Conservation (phyloP, 2,888 invertebrate genomes). For the Brachyopa scutellaris region DNA sequence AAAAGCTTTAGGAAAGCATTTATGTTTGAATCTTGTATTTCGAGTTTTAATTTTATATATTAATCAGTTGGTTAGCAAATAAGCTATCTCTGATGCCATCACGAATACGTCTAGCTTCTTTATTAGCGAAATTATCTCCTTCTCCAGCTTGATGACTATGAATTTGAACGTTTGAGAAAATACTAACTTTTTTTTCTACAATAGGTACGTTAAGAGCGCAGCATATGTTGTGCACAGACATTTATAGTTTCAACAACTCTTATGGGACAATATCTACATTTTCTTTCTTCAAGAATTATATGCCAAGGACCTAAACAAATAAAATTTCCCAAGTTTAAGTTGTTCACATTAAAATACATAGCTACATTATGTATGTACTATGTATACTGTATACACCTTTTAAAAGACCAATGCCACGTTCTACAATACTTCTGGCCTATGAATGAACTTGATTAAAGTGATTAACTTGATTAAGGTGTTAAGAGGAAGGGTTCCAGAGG, state of each 20-base stretch:
- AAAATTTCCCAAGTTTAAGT: background rate
- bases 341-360: background rate
- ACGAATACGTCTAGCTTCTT: too few relatives aligned
- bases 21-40: too few relatives aligned
- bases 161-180: background rate
- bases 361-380: too few relatives aligned
- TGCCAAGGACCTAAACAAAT: slow-evolving; percentile 1
- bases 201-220: too few relatives aligned
- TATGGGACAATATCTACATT: slow-evolving; percentile 1
- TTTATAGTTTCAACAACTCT: too few relatives aligned
- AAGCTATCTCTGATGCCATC: too few relatives aligned
- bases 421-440: too few relatives aligned
- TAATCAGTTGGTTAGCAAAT: too few relatives aligned
- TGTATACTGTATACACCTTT: background rate
- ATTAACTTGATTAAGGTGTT: background rate
- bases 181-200: background rate
- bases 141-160: too few relatives aligned
- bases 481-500: background rate
- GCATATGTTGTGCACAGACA: too few relatives aligned
- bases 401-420: slow-evolving; percentile 9
- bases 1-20: background rate
- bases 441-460: too few relatives aligned
- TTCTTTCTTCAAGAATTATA: slow-evolving; percentile 8
- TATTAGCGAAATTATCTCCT: too few relatives aligned
- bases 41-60: background rate